Percentiles rank a stretch among this genome's conserved stretches.
Evolutionary conservation across 2,113 vertebrate genomes (phyloP).

Genomic region (Rhinolophus sinicus): DNA sequence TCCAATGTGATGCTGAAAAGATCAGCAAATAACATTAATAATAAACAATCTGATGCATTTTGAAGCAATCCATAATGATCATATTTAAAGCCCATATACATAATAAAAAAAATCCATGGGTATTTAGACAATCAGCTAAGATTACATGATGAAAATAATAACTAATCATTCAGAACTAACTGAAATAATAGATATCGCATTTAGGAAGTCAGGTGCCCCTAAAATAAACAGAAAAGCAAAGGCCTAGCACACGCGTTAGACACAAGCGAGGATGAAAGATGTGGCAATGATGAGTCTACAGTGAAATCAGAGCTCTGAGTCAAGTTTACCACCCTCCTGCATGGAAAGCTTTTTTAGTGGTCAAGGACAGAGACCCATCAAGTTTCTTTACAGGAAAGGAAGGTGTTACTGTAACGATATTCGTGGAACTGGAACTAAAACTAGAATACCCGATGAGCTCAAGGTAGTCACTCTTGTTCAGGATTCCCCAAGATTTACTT

Average conservation of each 20-base stretch:
- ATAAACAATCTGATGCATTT: not conserved
- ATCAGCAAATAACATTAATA: not conserved
- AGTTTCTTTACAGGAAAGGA: not conserved
- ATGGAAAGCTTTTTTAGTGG: not conserved
- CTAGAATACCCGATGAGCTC: not conserved
- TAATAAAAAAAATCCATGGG: not conserved
- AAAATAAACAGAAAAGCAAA: conserved; percentile 1
- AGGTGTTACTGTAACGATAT: not conserved
- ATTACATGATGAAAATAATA: not conserved
- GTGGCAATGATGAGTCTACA: not conserved
- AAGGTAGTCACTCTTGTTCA: not conserved
- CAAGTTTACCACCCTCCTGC: not conserved
- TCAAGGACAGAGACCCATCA: not conserved
- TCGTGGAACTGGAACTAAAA: not conserved
- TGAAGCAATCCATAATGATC: not conserved
- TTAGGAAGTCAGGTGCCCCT: not conserved
- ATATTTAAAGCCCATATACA: not conserved
- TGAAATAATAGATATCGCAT: not conserved
- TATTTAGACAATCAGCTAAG: not conserved
- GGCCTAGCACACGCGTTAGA: not conserved
- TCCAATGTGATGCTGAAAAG: not conserved
- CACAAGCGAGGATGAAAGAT: not conserved
- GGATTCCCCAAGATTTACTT: not conserved
- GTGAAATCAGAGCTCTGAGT: not conserved
- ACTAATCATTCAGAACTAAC: not conserved